Conservation (phyloP, 2,113 vertebrate genomes). For the Electrona antarctica region DNA sequence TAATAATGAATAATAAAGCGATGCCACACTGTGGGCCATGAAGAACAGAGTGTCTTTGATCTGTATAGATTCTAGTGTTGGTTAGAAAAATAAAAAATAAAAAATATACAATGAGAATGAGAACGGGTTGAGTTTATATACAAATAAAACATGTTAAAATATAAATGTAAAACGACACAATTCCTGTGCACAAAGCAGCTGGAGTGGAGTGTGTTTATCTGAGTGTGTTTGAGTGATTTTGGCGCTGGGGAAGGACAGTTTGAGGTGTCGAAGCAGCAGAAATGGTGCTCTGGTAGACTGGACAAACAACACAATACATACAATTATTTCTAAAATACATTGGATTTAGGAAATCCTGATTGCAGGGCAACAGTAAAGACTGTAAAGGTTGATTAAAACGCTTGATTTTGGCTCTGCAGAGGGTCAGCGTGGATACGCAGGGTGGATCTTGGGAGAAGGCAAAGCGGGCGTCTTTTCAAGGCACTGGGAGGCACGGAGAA, state of each 20-base stretch:
- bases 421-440: conserved; percentile 8
- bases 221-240: conserved; percentile 6
- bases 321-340: conserved; percentile 1
- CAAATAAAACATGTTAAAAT: conserved; percentile 21
- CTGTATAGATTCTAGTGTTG: background rate
- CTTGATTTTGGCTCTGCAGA: background rate
- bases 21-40: no score
- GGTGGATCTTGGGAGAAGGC: conserved; percentile 31
- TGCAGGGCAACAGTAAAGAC: background rate
- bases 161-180: conserved; percentile 1
- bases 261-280: conserved; percentile 55
- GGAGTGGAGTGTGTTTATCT: conserved; percentile 17
- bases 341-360: conserved; percentile 22
- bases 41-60: no score
- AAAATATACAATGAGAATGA: background rate
- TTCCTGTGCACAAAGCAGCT: conserved; percentile 7
- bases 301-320: background rate
- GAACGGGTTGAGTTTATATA: conserved; percentile 38
- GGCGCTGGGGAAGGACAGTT: conserved; percentile 3
- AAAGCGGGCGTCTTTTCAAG: conserved; percentile 45
- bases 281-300: conserved; percentile 35
- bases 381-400: no score
- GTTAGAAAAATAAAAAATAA: conserved; percentile 7
- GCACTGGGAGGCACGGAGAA: conserved; percentile 21
- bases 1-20: no score